Conservation (phyloP, 2,113 vertebrate species). For the Pseudorectes ferrugineus region DNA sequence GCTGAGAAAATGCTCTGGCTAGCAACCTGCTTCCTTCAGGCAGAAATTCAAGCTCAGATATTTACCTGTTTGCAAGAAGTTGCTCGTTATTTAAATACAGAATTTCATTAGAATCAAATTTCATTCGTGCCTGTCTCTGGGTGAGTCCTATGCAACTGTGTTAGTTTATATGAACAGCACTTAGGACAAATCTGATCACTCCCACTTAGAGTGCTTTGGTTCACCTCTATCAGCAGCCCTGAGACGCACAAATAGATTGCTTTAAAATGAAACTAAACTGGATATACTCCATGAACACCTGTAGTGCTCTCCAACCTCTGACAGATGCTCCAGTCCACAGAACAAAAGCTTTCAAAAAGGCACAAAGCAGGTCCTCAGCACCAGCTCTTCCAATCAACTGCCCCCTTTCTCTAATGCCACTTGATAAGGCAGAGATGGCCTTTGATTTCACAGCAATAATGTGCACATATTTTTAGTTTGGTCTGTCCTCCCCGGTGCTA, state of each 20-base stretch:
- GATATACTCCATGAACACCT: background rate
- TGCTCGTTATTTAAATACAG: background rate
- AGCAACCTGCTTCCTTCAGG: background rate
- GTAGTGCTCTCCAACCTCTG: background rate
- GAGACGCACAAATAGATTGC: background rate
- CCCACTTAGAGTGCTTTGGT: background rate
- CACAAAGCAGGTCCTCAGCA: background rate
- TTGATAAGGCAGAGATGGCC: background rate
- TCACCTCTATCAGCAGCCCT: background rate
- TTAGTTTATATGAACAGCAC: background rate
- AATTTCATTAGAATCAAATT: background rate
- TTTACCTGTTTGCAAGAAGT: background rate
- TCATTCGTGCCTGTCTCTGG: accelerated
- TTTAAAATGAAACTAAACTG: background rate
- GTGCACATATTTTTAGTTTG: background rate
- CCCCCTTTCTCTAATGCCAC: background rate
- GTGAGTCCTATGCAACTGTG: accelerated
- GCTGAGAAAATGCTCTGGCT: background rate
- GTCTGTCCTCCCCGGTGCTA: background rate
- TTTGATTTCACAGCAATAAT: background rate
- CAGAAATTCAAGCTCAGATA: background rate
- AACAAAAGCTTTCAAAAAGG: background rate
- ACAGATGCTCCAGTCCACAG: background rate
- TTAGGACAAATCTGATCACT: background rate
- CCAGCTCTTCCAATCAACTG: background rate